Evolutionary conservation across 2,797 vertebrate genomes (phyloP).

Genomic region (Gephyroberyx darwinii): DNA sequence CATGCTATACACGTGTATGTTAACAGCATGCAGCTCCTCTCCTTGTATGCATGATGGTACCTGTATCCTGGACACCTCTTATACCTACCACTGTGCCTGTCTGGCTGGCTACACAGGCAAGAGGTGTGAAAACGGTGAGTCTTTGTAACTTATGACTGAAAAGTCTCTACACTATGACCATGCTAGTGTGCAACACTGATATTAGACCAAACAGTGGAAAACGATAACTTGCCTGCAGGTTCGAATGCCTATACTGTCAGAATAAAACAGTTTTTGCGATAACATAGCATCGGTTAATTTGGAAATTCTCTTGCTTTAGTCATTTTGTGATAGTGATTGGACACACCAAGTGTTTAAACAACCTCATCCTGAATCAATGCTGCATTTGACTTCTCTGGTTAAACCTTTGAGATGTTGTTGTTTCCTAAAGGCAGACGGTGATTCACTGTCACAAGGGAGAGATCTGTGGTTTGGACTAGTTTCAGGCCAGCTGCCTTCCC

Average conservation of each 20-base stretch:
- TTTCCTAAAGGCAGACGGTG: constrained; percentile 37
- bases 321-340: constrained; percentile 14
- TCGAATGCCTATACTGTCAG: not conserved
- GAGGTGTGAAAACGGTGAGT: constrained; percentile 94
- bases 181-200: not conserved
- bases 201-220: not conserved
- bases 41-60: constrained; percentile 96
- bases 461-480: constrained; percentile 64
- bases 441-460: constrained; percentile 62
- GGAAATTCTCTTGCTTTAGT: constrained; percentile 3
- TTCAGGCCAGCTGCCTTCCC: constrained; percentile 60
- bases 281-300: too few relatives aligned
- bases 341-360: constrained; percentile 30
- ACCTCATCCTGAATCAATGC: not conserved
- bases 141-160: not conserved
- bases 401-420: constrained; percentile 21
- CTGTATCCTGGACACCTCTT: constrained; percentile 86
- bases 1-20: constrained; percentile 33
- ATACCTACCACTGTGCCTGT: constrained; percentile 91
- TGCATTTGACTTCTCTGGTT: not conserved
- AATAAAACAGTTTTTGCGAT: constrained; percentile 1
- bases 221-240: not conserved
- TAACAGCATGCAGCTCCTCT: constrained; percentile 91
- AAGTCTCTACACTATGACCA: not conserved
- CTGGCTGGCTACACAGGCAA: constrained; percentile 93